Base-by-base conservation (phyloP, 1,140 invertebrate species). In the Sycobia sp. region DNA sequence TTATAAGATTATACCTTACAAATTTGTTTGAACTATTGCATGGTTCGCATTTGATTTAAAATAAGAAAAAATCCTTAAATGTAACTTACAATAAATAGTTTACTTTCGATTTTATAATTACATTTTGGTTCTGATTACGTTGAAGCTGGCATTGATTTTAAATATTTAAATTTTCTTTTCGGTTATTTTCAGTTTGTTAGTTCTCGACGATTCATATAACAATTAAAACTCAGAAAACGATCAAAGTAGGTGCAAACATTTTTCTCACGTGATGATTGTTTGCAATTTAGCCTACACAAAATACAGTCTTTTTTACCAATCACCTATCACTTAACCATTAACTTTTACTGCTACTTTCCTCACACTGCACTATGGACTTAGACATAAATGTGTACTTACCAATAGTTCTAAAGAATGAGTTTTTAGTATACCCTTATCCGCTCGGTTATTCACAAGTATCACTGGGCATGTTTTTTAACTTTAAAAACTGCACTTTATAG, bases 121-220 rank as follows among this genome's bases (percentile, higher is more conserved):
- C n/a, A n/a, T n/a, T n/a, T n/a, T n/a, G n/a, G n/a, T n/a, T n/a
- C n/a, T n/a, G n/a, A n/a, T n/a, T n/a, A n/a, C n/a, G n/a, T n/a
- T n/a, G n/a, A n/a, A n/a, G n/a, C n/a, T n/a, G n/a, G n/a, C n/a
- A n/a, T n/a, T n/a, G n/a, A n/a, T n/a, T n/a, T n/a, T n/a, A n/a
- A n/a, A n/a, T n/a, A n/a, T n/a, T n/a, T n/a, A 29, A 38, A 49
- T 54, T 60, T 65, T 67, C 23, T 57, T 65, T 67, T 67, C 59
- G 55, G 57, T 74, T 78, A 70, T 71, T 78, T 79, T 71, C 77
- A 78, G 74, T 78, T 74, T 77, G 64, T 74, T 74, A 72, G 75
- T 75, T 72, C 64, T 77, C 75, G 75, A 78, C 65, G 75, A 76
- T 65, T 70, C 71, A 70, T 76, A 76, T 76, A 75, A 71, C 68